Base-by-base conservation (phyloP, 2,888 invertebrate genomes). In the Penaeus monodon region DNA sequence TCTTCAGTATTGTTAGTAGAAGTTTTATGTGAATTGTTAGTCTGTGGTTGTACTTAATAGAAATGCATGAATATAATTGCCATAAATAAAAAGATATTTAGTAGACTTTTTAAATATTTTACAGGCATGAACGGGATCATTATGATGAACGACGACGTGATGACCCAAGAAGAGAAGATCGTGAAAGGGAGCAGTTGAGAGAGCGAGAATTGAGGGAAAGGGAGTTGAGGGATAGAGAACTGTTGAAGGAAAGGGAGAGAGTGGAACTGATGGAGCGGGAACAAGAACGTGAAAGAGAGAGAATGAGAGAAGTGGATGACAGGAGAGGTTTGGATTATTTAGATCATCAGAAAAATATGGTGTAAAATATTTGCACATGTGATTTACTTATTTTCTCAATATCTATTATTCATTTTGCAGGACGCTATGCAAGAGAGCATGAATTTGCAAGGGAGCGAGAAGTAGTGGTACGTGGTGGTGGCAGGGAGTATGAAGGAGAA, bases 61-160 rank as follows among this genome's bases (percentile, higher is more conserved):
- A 70, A 33, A 81, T 66, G 66, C 24, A 81, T 66, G 57, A 38
- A 64, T n/a, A 64, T 63, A 27, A 24, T 57, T n/a, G 63, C 29
- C 49, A 33, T 20, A n/a, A 14, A 24, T 10, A 24, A 78, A 12
- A 20, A 27, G 10, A n/a, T 2, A 2, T n/a, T 57, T n/a, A 20
- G 20, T 33, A 29, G 22, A 38, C n/a, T 33, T 29, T 27, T 57
- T 70, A n/a, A n/a, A 22, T 14, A 38, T 77, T 10, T 24, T n/a
- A 57, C 86, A 88, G 88, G 49, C 88, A 84, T 68, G 88, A 88
- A 68, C 73, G 84, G 24, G 88, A 84, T n/a, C 88, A 88, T 64
- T 88, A 84, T 76, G 88, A 88, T 27, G 88, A 88, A 29, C 66
- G 88, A 49, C 29, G 88, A 20, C 64, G 88, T 29, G 86, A 86